Evolutionary conservation across 2,797 vertebrate genomes (phyloP).

Genomic region (Molothrus ater): DNA sequence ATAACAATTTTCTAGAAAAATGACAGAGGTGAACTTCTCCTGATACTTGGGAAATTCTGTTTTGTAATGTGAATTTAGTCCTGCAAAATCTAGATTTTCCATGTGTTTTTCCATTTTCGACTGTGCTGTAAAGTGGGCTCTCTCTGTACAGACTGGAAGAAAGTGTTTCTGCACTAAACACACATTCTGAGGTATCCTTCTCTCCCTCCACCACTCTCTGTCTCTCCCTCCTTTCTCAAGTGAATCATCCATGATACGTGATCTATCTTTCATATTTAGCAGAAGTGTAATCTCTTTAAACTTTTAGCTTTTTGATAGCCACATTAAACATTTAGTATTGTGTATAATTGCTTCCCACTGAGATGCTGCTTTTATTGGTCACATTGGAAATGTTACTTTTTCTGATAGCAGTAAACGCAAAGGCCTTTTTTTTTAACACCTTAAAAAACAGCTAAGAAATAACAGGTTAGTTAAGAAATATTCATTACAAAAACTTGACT

Average conservation of each 20-base stretch:
- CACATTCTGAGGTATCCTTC: conserved; percentile 17
- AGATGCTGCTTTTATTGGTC: conserved; percentile 50
- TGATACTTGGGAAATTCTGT: neutral
- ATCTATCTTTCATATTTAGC: conserved; percentile 57
- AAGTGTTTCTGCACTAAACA: conserved; percentile 10
- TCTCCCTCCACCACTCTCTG: neutral
- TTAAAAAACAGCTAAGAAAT: conserved; percentile 68
- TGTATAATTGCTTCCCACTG: conserved; percentile 46
- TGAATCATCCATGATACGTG: neutral
- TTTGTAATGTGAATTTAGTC: neutral
- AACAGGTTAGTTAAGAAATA: conserved; percentile 80
- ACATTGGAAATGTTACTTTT: conserved; percentile 39
- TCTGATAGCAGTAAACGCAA: conserved; percentile 37
- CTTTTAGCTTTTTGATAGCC: conserved; percentile 49
- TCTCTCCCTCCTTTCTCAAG: conserved; percentile 27
- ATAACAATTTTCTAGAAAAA: neutral
- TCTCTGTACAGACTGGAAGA: conserved; percentile 24
- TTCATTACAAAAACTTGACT: conserved; percentile 85
- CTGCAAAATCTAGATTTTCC: conserved; percentile 1
- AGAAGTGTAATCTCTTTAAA: conserved; percentile 56
- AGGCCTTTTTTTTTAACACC: conserved; percentile 23
- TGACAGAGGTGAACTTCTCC: neutral
- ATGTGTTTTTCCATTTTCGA: neutral
- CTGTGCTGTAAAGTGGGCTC: conserved; percentile 34
- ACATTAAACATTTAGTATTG: conserved; percentile 53